Percentiles rank a stretch among this genome's conserved stretches.
Conservation (phyloP, 2,797 vertebrate species). For the Numenius phaeopus region DNA sequence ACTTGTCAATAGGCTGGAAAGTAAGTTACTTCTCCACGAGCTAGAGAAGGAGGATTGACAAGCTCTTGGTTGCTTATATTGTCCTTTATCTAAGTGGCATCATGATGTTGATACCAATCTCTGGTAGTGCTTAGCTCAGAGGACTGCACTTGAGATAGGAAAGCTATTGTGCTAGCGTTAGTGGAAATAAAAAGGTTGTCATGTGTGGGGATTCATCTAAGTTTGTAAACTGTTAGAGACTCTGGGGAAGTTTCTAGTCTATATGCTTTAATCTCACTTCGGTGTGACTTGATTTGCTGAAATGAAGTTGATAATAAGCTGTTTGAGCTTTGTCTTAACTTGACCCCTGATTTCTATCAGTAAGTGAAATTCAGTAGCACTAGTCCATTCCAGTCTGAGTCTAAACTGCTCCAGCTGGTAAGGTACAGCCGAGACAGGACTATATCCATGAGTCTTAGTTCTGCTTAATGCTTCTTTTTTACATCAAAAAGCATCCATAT, state of each 20-base stretch:
- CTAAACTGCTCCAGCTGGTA: not conserved
- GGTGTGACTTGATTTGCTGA: not conserved
- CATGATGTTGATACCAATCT: not conserved
- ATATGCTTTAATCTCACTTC: not conserved
- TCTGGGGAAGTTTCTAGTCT: not conserved
- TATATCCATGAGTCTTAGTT: not conserved
- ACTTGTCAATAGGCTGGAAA: not conserved
- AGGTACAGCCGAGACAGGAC: too few relatives aligned
- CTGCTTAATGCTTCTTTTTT: not conserved
- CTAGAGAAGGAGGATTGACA: not conserved
- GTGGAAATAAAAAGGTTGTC: not conserved
- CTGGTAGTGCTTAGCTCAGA: not conserved
- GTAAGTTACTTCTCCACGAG: not conserved
- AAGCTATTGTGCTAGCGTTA: not conserved
- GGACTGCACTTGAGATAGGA: not conserved
- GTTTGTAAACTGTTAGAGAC: not conserved
- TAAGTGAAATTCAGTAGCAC: not conserved
- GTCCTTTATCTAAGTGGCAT: constrained; percentile 8
- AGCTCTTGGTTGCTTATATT: not conserved
- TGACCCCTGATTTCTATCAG: not conserved
- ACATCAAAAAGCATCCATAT: not conserved
- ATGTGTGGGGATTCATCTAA: not conserved
- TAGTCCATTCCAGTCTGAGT: not conserved
- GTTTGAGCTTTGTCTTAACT: not conserved
- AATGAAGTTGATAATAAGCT: not conserved